phyloP scores from a whole-genome alignment of 1,140 invertebrate species.

The Paraescarpia echinospica region DNA sequence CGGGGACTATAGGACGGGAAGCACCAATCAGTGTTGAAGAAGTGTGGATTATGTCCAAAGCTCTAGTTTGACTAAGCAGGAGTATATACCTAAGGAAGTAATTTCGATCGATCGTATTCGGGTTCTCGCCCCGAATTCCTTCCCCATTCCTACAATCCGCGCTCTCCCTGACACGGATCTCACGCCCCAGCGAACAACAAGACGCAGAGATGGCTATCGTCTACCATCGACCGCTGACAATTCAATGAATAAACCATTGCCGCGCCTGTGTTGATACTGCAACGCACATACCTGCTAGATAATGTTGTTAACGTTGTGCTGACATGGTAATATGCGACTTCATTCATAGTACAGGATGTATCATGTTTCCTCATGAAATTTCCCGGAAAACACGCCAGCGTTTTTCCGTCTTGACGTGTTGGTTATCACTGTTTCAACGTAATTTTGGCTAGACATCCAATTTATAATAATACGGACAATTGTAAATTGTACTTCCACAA shows the following conservation, averaged over 20 bases:
- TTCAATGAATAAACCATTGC: neutral
- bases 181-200: neutral
- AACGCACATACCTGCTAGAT: neutral
- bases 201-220: neutral
- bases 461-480: neutral
- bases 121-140: neutral
- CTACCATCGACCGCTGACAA: neutral
- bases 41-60: too few relatives aligned
- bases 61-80: too few relatives aligned
- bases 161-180: neutral
- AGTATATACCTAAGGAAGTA: neutral
- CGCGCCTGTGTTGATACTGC: neutral
- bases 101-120: neutral
- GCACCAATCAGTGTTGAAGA: too few relatives aligned
- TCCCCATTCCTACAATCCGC: neutral
- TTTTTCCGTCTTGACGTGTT: neutral
- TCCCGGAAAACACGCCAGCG: neutral
- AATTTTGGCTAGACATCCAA: neutral
- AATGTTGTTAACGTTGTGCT: neutral
- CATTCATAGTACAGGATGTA: neutral
- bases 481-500: neutral
- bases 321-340: neutral
- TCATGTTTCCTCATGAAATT: neutral
- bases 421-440: neutral
- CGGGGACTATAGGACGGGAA: too few relatives aligned